Percentiles rank a stretch among this genome's conserved stretches.
These are phyloP conservation scores for Ectemnius cavifrons DNA, from an alignment of 2,888 invertebrate genomes.

Conservation along the genomic window DNA sequence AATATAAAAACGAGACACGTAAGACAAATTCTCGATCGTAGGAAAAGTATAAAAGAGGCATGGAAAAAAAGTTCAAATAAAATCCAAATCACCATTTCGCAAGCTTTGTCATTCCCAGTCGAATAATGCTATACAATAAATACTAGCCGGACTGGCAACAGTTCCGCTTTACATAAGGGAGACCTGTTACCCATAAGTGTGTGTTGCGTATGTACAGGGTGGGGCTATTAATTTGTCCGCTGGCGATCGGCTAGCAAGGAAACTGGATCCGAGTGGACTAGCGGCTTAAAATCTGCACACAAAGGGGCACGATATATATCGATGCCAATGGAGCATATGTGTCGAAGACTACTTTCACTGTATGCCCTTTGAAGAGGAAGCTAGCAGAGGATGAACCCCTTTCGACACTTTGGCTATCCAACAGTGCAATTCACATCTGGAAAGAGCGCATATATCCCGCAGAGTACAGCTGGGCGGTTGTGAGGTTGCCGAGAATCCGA, in stretches of 20 bases:
- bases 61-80: not conserved
- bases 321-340: not conserved
- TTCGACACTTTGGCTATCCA: conserved; percentile 25
- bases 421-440: conserved; percentile 37
- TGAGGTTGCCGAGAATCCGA: conserved; percentile 21
- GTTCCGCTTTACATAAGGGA: no score
- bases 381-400: conserved; percentile 13
- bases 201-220: no score
- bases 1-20: not conserved
- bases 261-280: conserved; percentile 27
- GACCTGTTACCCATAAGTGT: no score
- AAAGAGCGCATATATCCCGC: conserved; percentile 29
- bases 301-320: conserved; percentile 39
- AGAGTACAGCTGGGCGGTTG: no score
- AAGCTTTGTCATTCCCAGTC: not conserved
- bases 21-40: not conserved
- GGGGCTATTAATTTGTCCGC: no score
- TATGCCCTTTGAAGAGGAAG: conserved; percentile 8
- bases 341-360: conserved; percentile 30
- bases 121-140: no score
- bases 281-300: conserved; percentile 42
- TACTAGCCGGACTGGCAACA: no score
- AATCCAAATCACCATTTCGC: not conserved
- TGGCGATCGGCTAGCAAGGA: no score
- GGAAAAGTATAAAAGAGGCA: not conserved